Base-by-base conservation (phyloP, 2,113 vertebrate species). In the Alligator sinensis region DNA sequence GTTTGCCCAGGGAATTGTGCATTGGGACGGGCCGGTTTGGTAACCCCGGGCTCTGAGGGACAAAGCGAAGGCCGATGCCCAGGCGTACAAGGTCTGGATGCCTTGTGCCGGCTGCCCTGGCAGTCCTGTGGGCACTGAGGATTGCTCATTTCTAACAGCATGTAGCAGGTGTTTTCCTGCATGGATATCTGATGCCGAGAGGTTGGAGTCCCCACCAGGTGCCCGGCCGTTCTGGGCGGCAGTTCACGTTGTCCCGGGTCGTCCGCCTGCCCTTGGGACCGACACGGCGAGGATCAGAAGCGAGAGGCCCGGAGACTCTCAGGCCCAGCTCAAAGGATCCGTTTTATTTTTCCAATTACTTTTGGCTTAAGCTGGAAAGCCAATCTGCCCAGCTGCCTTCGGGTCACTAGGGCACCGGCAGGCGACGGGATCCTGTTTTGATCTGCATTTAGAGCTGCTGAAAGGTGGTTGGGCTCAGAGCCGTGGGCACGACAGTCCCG, bases 381-480 rank as follows among this genome's bases (percentile, higher is more conserved):
- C 3, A 12, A 21, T 22, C 21, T 38, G 34, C 19, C 66, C 30
- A 70, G 62, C 25, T 78, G 59, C 82, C 54, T 54, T 54, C 0
- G 47, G 60, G 77, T 70, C 60, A 38, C 18, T 7, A 2, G n/a
- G 59, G 16, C 59, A 60, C 21, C 22, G 70, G 17, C 15, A 34
- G 16, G 47, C 6, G 54, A 17, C 16, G 0, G 24, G 1, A 6
- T 68, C 34, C 21, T 28, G 16, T 82, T 5, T 0, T 38, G 34
- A 72, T 2, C 70, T 22, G 59, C 18, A 64, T 17, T 74, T 24
- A 19, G 1, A n/a, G 30, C 0, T 2, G 63, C 78, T 62, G 57
- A 47, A 58, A 57, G 77, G 34, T 60, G 28, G 28, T 90, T 58
- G 5, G 70, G 77, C 19, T 1, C 3, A 9, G 30, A 0, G 28